Conservation (phyloP, 2,113 vertebrate species). For the Camelus dromedarius region DNA sequence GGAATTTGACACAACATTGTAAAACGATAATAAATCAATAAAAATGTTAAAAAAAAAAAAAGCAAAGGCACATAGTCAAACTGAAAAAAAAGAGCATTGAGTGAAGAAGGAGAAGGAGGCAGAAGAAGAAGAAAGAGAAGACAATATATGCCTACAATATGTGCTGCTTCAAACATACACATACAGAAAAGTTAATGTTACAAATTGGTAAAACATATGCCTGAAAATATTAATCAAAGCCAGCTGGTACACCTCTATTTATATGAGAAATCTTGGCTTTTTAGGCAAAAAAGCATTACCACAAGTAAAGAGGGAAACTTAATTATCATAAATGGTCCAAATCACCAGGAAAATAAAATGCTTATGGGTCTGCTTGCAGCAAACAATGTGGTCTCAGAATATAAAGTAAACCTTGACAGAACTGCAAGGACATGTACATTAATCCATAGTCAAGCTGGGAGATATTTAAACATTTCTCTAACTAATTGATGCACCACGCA, state of each 20-base stretch:
- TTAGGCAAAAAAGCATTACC: not conserved
- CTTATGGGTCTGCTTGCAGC: not conserved
- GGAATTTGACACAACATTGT: too few species aligned
- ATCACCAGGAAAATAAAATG: not conserved
- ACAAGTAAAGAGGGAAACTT: not conserved
- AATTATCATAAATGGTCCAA: not conserved
- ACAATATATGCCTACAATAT: not conserved
- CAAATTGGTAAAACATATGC: not conserved
- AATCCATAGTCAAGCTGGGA: not conserved
- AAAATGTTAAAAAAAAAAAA: too few species aligned
- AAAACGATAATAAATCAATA: too few species aligned
- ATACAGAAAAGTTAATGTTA: not conserved
- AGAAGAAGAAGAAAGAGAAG: not conserved
- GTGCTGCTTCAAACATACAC: not conserved
- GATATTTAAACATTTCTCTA: not conserved
- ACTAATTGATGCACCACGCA: not conserved
- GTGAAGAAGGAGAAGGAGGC: not conserved
- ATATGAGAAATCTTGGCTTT: not conserved
- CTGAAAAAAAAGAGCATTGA: not conserved
- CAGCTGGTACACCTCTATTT: not conserved
- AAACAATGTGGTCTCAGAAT: not conserved
- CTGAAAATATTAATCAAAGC: not conserved
- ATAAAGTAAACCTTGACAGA: not conserved
- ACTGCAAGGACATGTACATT: not conserved
- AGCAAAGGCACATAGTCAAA: not conserved